These are phyloP conservation scores for Eulemur rufifrons DNA, from an alignment of 2,113 vertebrate species.

Conservation along the genomic window DNA sequence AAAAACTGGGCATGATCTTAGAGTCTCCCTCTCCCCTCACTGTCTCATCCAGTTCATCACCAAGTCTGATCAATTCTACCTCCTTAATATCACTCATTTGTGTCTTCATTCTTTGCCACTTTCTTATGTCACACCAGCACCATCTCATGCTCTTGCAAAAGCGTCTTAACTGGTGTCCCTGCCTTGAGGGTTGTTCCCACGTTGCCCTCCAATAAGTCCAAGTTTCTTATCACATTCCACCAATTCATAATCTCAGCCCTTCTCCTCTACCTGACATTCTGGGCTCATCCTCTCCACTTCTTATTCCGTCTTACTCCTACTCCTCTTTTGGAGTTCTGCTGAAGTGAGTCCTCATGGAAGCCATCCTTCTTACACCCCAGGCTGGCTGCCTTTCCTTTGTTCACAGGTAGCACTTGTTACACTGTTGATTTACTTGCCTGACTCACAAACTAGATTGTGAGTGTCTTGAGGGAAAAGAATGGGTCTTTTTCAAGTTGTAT, in stretches of 20 bases:
- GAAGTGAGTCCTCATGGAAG: neutral
- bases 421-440: neutral
- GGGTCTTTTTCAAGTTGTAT: neutral
- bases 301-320: neutral
- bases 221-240: neutral
- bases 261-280: neutral
- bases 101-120: neutral
- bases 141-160: neutral
- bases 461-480: neutral
- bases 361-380: neutral
- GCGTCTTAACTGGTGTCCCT: neutral
- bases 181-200: neutral
- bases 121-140: neutral
- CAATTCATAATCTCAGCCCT: neutral
- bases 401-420: neutral
- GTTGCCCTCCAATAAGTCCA: neutral
- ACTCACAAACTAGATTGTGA: neutral
- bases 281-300: neutral
- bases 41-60: neutral
- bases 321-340: neutral
- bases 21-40: neutral
- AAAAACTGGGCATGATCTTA: neutral
- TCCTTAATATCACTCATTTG: neutral
- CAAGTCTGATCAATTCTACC: neutral
- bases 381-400: neutral